These are phyloP conservation scores for Cryptomyrus ogoouensis DNA, from an alignment of 2,113 vertebrate genomes.

Conservation along the genomic window DNA sequence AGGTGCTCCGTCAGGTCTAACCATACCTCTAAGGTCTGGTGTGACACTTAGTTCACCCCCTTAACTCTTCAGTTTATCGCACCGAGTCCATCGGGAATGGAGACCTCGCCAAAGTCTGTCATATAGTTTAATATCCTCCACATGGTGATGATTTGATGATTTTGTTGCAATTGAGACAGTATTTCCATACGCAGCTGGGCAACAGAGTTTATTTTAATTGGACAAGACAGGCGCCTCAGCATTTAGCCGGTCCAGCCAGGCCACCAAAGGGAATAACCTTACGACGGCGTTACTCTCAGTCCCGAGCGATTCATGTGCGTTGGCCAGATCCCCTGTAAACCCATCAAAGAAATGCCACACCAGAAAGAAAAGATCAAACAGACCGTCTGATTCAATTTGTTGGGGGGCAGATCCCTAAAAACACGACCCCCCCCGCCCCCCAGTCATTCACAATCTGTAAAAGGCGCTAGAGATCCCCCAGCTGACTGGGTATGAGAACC, in stretches of 20 bases:
- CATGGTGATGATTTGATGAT: slow-evolving; percentile 3
- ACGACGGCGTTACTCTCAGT: background rate
- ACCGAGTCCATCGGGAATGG: background rate
- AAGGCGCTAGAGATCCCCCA: background rate
- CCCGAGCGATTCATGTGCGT: background rate
- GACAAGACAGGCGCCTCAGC: background rate
- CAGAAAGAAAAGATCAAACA: background rate
- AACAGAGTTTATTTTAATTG: slow-evolving; percentile 3
- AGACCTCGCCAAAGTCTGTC: background rate
- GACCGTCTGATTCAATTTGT: background rate
- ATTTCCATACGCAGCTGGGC: background rate
- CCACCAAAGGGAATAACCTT: background rate
- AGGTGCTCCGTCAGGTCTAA: background rate
- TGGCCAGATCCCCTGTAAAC: background rate
- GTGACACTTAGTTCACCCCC: background rate
- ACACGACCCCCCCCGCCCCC: background rate
- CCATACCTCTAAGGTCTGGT: background rate
- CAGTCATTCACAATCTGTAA: background rate
- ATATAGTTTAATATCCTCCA: background rate
- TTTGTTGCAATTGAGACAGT: background rate
- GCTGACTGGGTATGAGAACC: background rate
- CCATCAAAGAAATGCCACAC: slow-evolving; percentile 3
- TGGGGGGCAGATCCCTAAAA: background rate
- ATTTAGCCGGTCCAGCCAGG: background rate
- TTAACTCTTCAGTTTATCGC: background rate